Base-by-base conservation (phyloP, 2,888 invertebrate species). In the Nomada fabriciana region DNA sequence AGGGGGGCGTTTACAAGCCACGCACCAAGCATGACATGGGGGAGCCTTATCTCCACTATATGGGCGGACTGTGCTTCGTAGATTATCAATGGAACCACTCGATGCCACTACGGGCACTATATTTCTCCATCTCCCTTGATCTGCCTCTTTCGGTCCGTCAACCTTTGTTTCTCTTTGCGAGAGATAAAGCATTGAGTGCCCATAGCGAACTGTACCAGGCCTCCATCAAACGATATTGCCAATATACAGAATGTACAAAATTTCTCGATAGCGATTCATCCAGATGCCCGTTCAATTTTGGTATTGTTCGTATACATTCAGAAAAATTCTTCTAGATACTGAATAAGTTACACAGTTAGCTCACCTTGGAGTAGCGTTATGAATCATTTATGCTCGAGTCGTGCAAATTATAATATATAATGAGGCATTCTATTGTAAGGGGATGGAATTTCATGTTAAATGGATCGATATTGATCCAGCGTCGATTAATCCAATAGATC, bases 61-160 rank as follows among this genome's bases (percentile, higher is more conserved):
- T 91, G 91, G 92, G 91, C 90, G 92, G 90, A 92, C 91, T 91
- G 89, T 86, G 88, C 86, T 89, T 82, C 76, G 85, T 88, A 88
- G 88, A 91, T 92, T 92, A 92, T 91, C 89, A 63, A 42, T 72
- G 85, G 73, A 79, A 83, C 82, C 85, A 83, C 86, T 86, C 81
- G 79, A 76, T 73, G 71, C 68, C 60, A 71, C 80, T 77, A 71
- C 74, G 65, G 50, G 42, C 55, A 53, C 52, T 47, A 20, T 67
- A 42, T 55, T 36, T 42, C 73, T 73, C 80, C 57, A 75, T 68
- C 76, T 78, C 64, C 75, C 71, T 72, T 61, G 60, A 29, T 57
- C 65, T 64, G 20, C 76, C 70, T 50, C n/a, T 75, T 64, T 52
- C 42, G 50, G 42, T 20, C 29, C 63, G 55, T 60, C 9, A 42